Evolutionary conservation across 1,140 invertebrate genomes (phyloP).

Genomic region (Drosophila dunni): DNA sequence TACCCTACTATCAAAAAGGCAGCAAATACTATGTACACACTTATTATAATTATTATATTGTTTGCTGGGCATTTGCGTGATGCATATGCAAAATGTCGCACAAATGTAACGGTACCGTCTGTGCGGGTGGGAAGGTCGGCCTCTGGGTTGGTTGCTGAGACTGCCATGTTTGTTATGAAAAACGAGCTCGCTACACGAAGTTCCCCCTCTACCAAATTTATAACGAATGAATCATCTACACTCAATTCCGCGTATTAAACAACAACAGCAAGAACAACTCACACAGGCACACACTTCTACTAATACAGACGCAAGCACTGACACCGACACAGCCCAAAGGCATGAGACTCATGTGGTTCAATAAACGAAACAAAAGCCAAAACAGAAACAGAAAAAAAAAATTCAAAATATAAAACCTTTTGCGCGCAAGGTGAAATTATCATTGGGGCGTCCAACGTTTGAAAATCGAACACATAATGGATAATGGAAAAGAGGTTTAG

Average conservation of each 20-base stretch:
- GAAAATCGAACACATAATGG: slow-evolving; percentile 33
- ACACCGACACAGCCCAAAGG: slow-evolving; percentile 14
- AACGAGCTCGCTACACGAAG: slow-evolving; percentile 60
- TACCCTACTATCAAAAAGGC: slow-evolving; percentile 34
- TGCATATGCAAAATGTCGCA: slow-evolving; percentile 32
- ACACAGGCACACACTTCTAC: neutral
- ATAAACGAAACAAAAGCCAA: slow-evolving; percentile 70
- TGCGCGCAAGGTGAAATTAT: slow-evolving; percentile 76
- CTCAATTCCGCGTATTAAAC: slow-evolving; percentile 65
- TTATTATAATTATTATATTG: slow-evolving; percentile 58
- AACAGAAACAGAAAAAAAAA: slow-evolving; percentile 60
- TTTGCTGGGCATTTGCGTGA: slow-evolving; percentile 46
- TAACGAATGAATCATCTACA: slow-evolving; percentile 62
- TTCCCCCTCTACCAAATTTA: slow-evolving; percentile 30
- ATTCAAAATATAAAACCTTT: slow-evolving; percentile 61
- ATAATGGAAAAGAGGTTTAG: slow-evolving; percentile 35
- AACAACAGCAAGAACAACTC: slow-evolving; percentile 44
- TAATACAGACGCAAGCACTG: neutral
- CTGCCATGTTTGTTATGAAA: slow-evolving; percentile 55
- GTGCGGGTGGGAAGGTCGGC: slow-evolving; percentile 9
- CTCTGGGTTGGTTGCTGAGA: neutral
- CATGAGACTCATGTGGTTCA: slow-evolving; percentile 62
- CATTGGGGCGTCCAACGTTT: slow-evolving; percentile 20
- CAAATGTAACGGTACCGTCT: slow-evolving; percentile 30
- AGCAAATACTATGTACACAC: slow-evolving; percentile 15